phyloP scores from a whole-genome alignment of 1,140 invertebrate genomes.

The Micrasema longulum region DNA sequence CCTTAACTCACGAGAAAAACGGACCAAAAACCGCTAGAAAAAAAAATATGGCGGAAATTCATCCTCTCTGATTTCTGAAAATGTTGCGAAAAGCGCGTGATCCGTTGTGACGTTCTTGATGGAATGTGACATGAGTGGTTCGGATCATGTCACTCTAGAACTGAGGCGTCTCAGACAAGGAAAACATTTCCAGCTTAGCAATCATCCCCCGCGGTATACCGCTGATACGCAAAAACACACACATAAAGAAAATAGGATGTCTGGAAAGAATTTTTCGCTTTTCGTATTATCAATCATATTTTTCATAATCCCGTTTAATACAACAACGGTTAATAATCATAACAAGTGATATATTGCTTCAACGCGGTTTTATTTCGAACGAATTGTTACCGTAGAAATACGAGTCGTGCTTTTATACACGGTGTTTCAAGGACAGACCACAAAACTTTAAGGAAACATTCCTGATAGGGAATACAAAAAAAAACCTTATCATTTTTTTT shows the following conservation, averaged over 20 bases:
- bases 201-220: background rate
- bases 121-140: constrained; percentile 17
- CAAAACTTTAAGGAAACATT: too few relatives aligned
- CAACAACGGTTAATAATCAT: too few relatives aligned
- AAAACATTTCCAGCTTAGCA: constrained; percentile 20
- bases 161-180: constrained; percentile 4
- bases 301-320: constrained; percentile 1
- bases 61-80: constrained; percentile 6
- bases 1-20: background rate
- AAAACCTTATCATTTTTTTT: too few relatives aligned
- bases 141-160: constrained; percentile 1
- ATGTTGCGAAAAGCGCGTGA: constrained; percentile 8
- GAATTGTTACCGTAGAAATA: too few relatives aligned
- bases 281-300: background rate
- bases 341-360: too few relatives aligned
- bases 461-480: too few relatives aligned
- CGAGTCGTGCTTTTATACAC: too few relatives aligned
- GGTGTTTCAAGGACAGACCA: too few relatives aligned
- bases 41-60: background rate
- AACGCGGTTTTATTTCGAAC: too few relatives aligned
- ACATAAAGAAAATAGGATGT: constrained; percentile 10
- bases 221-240: background rate
- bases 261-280: background rate
- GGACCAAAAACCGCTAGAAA: background rate
- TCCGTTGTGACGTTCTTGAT: constrained; percentile 25